Evolutionary conservation across 1,140 invertebrate genomes (phyloP).

Genomic region (Drosophila rufa): DNA sequence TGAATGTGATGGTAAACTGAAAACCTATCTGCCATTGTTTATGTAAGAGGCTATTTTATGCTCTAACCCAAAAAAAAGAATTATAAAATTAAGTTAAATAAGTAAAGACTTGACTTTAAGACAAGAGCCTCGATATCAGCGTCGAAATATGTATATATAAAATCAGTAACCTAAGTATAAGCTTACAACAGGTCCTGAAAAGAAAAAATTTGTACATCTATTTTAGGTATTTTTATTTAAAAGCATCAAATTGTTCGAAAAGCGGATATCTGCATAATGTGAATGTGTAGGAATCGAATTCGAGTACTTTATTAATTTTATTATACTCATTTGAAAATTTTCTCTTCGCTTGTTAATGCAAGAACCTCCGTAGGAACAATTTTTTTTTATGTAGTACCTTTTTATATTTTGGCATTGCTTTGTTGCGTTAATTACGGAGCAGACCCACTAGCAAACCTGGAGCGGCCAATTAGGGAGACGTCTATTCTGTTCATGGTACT

Average conservation of each 20-base stretch:
- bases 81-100: not conserved
- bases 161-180: too few species aligned
- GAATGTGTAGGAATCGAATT: not conserved
- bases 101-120: not conserved
- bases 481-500: conserved; percentile 13
- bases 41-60: not conserved
- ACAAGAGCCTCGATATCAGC: too few species aligned
- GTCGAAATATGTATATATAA: too few species aligned
- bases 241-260: not conserved
- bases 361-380: conserved; percentile 43
- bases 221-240: not conserved
- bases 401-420: conserved; percentile 64
- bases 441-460: conserved; percentile 16
- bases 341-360: conserved; percentile 44
- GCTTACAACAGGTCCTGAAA: too few species aligned
- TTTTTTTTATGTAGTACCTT: conserved; percentile 30
- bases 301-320: not conserved
- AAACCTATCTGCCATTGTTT: not conserved
- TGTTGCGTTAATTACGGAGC: conserved; percentile 78
- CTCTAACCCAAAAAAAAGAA: not conserved
- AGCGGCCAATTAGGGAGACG: conserved; percentile 6
- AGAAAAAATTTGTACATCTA: too few species aligned
- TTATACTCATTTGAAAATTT: not conserved
- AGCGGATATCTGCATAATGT: not conserved
- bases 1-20: not conserved